Evolutionary conservation across 2,113 vertebrate species (phyloP), one percentile per base, ranked within the genome.

Genomic region (Lipotes vexillifer): DNA sequence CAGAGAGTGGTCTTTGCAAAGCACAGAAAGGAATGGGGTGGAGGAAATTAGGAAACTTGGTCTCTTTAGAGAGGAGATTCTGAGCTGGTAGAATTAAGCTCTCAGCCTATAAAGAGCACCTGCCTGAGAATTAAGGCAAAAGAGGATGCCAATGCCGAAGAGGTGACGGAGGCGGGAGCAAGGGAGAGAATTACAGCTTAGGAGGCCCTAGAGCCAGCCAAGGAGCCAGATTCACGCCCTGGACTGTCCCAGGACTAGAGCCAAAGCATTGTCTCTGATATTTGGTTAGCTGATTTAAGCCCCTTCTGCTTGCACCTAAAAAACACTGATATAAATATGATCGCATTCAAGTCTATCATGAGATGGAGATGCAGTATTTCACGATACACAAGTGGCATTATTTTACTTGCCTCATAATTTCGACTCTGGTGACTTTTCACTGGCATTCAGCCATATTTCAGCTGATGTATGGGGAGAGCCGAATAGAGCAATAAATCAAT

Each of bases 101-200:
- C 36, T 52, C 44, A 0, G 5, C 23, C 17, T 1, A 4, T 10
- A 3, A 18, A 72, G 36, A 31, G 29, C 4, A 20, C 38, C 49
- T n/a, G 23, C 41, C 87, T 21, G 41, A 63, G 36, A 57, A 15
- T 0, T 29, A 5, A 36, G 55, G 31, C 36, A 14, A 10, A n/a
- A 31, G 75, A 65, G 44, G 8, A 4, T 1, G 10, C 2, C 3
- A 6, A 5, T 1, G 6, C 2, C 4, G 27, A 25, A 6, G 5
- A 33, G 69, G 18, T 0, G 17, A 17, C 0, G 0, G 23, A 29
- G 23, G 17, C 36, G 12, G 65, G 41, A 27, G 14, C 2, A 2
- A 11, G 36, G 13, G 8, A 1, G 10, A 14, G 38, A 18, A 33
- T 1, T 0, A 0, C 4, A 9, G 4, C 38, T 8, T 0, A 1